Percentiles rank a stretch among this genome's conserved stretches.
phyloP scores from a whole-genome alignment of 2,888 invertebrate genomes.

The Drosophila mimica region DNA sequence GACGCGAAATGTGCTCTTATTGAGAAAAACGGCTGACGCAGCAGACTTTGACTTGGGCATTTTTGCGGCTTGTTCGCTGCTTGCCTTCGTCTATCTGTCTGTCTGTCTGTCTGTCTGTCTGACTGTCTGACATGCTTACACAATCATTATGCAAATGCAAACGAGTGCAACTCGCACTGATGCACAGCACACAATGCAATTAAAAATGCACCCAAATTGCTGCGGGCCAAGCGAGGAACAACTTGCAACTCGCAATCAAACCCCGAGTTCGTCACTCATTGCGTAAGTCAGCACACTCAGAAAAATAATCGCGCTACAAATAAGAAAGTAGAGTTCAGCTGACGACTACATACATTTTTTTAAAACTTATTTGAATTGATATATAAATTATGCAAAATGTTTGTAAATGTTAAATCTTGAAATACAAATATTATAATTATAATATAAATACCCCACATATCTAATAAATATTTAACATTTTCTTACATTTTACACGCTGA shows the following conservation, averaged over 20 bases:
- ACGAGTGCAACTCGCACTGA: conserved; percentile 35
- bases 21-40: conserved; percentile 71
- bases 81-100: background rate
- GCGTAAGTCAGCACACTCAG: conserved; percentile 11
- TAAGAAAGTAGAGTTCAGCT: background rate
- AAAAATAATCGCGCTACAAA: background rate
- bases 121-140: conserved; percentile 14
- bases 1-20: conserved; percentile 58
- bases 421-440: too few species aligned
- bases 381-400: too few species aligned
- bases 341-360: too few species aligned
- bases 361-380: too few species aligned
- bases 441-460: too few species aligned
- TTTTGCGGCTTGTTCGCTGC: conserved; percentile 5
- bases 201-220: conserved; percentile 67
- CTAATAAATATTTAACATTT: too few species aligned
- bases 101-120: background rate
- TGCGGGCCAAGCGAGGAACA: conserved; percentile 12
- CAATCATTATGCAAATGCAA: conserved; percentile 73
- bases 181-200: conserved; percentile 52
- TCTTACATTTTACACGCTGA: too few species aligned
- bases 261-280: conserved; percentile 12
- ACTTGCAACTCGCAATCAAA: conserved; percentile 13
- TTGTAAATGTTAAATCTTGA: too few species aligned
- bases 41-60: conserved; percentile 22